Conservation (phyloP, 2,797 vertebrate genomes). For the Manis javanica region DNA sequence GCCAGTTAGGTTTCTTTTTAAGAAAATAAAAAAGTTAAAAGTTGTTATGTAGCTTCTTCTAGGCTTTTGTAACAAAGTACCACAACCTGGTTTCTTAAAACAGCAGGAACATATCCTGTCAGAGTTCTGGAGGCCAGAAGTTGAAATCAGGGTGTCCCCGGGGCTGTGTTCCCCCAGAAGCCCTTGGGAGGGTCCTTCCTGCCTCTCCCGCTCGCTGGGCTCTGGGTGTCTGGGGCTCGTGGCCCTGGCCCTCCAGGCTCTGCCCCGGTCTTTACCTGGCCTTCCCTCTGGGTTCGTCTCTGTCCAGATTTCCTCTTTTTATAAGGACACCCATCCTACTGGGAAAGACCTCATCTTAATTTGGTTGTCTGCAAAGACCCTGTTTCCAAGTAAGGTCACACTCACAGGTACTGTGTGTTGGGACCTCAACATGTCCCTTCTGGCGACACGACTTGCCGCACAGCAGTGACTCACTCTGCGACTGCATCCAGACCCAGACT, state of each 20-base stretch:
- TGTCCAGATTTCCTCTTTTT: background rate
- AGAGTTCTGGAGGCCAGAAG: no score
- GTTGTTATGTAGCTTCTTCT: background rate
- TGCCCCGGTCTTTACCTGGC: no score
- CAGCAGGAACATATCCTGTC: background rate
- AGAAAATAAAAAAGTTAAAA: background rate
- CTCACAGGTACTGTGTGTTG: background rate
- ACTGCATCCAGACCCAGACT: background rate
- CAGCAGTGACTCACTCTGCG: background rate
- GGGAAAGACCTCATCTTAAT: background rate
- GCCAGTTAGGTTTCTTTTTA: background rate
- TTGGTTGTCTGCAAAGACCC: background rate
- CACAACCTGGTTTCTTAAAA: background rate
- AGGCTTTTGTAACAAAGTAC: background rate
- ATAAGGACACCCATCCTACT: background rate
- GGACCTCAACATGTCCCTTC: background rate
- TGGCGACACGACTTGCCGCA: background rate
- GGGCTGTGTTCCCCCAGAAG: rapidly evolving
- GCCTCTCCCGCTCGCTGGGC: background rate
- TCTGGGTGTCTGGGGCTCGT: background rate
- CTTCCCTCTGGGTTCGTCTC: background rate
- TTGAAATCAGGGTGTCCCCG: background rate
- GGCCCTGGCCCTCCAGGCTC: background rate
- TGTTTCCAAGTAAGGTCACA: background rate
- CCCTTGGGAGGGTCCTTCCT: background rate